A percentile compares a stretch with the other conserved stretches of the same genome.
Conservation (phyloP, 2,113 vertebrate genomes). For the Chaetodon trifascialis region DNA sequence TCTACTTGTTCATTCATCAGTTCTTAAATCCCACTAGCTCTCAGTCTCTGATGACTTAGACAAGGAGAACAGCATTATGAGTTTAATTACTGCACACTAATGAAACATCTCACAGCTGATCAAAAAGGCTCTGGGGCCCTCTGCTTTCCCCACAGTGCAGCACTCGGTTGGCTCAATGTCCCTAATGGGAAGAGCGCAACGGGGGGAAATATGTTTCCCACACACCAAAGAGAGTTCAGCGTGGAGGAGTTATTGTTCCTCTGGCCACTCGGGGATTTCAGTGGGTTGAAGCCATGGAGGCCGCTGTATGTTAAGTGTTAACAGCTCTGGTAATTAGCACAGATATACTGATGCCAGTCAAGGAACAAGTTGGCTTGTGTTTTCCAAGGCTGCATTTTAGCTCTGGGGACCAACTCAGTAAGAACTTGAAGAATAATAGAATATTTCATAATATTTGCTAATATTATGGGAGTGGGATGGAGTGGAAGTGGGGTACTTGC, state of each 20-base stretch:
- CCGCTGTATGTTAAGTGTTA: conserved; percentile 7
- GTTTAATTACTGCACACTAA: conserved; percentile 70
- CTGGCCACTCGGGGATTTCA: conserved; percentile 30
- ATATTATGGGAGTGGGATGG: background rate
- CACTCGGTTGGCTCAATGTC: conserved; percentile 36
- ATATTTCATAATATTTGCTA: background rate
- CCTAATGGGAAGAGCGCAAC: conserved; percentile 35
- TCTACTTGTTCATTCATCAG: conserved; percentile 26
- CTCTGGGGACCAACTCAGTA: background rate
- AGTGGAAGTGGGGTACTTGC: background rate
- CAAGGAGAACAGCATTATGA: conserved; percentile 38
- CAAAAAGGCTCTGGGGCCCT: conserved; percentile 53
- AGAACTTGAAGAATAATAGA: background rate
- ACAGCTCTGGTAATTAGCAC: conserved; percentile 38
- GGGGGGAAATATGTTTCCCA: conserved; percentile 46
- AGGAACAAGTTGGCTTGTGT: conserved; percentile 8
- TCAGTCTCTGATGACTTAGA: conserved; percentile 35
- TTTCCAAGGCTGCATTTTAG: conserved; percentile 2
- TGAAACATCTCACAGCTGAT: conserved; percentile 70
- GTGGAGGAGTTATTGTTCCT: conserved; percentile 50
- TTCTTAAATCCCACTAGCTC: conserved; percentile 17
- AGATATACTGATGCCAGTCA: conserved; percentile 32
- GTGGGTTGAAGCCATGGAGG: conserved; percentile 13
- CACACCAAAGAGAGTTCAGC: conserved; percentile 37
- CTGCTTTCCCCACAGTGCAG: conserved; percentile 55